Base-by-base conservation (phyloP, 2,113 vertebrate species). In the Trematocara unimaculatum region DNA sequence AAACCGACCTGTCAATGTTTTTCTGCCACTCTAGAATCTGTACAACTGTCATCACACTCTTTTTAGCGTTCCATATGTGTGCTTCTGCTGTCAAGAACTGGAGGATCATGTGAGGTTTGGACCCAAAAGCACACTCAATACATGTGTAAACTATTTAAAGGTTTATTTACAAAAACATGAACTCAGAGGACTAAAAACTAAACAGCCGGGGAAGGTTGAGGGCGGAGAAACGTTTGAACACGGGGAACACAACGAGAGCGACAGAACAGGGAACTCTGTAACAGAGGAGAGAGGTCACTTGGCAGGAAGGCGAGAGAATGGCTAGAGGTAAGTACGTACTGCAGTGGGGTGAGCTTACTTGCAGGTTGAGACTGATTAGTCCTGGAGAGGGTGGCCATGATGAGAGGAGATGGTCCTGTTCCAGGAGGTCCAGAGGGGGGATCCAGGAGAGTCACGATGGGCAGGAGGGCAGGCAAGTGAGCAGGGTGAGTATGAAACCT, bases 81-180 rank as follows among this genome's bases (percentile, higher is more conserved):
- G 15, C 58, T 1, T 33, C 58, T 62, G 14, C 29, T 33, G 29
- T 6, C 15, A 33, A 62, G 58, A 33, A 62, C 3, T 62, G 58
- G 0, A 62, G 3, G 5, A 18, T 4, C 5, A 0, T 0, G 0
- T 0, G 0, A 62, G 29, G 58, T 33, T 62, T 33, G 1, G 5
- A 33, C 15, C 29, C 5, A 18, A 62, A 62, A 33, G 58, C 29
- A 33, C 1, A 2, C 29, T 3, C 29, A 3, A 62, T 60, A 60
- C 15, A 60, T 0, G 8, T 60, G 56, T 62, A 62, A 62, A 62
- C 5, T 0, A 33, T 62, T 62, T 33, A 62, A 62, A 62, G 29
- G 29, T 4, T 62, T 7, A 11, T 11, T 62, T 62, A 62, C 58
- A 62, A 62, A 62, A 62, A 62, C 15, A 2, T 33, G 29, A 33